These are phyloP conservation scores for Tenthredo amoena DNA, from an alignment of 2,888 invertebrate species.

Conservation along the genomic window DNA sequence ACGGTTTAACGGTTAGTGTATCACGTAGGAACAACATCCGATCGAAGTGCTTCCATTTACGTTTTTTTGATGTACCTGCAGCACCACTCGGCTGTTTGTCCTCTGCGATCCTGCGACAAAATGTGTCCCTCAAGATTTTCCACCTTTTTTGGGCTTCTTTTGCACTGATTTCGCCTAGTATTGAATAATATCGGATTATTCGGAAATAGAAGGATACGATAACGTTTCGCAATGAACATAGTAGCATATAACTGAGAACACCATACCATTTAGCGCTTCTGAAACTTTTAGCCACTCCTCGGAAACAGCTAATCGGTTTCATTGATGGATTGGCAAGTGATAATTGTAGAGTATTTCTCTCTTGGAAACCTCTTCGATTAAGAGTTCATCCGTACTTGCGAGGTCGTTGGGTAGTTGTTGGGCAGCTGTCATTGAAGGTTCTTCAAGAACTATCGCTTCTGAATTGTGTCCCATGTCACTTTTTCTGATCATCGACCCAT, in stretches of 20 bases:
- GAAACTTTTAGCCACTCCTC: constrained; percentile 22
- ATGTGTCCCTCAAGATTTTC: not conserved
- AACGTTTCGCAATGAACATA: not conserved
- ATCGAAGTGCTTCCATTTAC: no score
- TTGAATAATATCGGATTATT: not conserved
- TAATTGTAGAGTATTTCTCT: constrained; percentile 21
- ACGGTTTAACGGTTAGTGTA: no score
- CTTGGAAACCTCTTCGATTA: constrained; percentile 1
- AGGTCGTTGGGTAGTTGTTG: not conserved
- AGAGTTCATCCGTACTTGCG: not conserved
- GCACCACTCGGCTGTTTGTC: no score
- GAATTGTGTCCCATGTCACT: not conserved
- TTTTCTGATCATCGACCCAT: not conserved
- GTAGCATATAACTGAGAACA: not conserved
- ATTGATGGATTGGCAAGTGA: not conserved
- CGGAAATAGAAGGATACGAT: not conserved
- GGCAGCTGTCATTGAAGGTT: not conserved
- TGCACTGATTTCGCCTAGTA: not conserved
- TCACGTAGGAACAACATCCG: no score
- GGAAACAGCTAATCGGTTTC: not conserved
- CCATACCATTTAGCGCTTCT: constrained; percentile 3
- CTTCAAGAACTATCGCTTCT: not conserved
- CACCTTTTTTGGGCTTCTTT: constrained; percentile 15
- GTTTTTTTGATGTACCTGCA: no score
- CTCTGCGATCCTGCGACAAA: no score